Evolutionary conservation across 2,797 vertebrate species (phyloP), one percentile per base, ranked within the genome.

Genomic region (Semotilus atromaculatus): DNA sequence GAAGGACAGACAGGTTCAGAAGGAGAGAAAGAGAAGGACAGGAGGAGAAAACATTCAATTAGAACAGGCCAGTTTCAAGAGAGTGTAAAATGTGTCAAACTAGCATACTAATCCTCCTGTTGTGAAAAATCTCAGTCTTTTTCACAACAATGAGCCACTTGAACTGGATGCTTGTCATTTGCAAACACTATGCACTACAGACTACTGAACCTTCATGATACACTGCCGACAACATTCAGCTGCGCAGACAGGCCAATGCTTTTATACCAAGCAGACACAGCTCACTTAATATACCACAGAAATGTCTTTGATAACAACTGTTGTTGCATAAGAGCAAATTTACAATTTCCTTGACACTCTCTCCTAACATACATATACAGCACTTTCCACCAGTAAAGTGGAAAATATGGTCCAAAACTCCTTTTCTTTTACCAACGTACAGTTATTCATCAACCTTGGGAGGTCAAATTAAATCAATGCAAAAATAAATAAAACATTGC

Each of bases 31-130:
- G 74, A 80, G 92, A 91, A 94, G 88, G 92, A 76, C 36, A 75
- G 78, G 88, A 92, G 92, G 90, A 94, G 90, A 94, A 91, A 92
- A 92, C 86, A 93, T 87, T 88, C 85, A 89, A 93, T 95, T 94
- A 96, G 92, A 95, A 88, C 90, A 92, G 88, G 81, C 86, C 82
- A 82, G 90, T 83, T 90, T 72, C 48, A 77, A 71, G 66, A 80
- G 66, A 58, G 36, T 79, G 75, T 38, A 79, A 82, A 86, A 64
- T 83, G 67, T 75, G 34, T 70, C 58, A 72, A 88, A 76, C 67
- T 62, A 78, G 72, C 68, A 88, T 73, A 26, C 64, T 68, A 68
- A 77, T 73, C 71, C 31, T 76, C 73, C 70, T 73, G 64, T 53
- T 82, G 85, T 58, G 76, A 19, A 66, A 48, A 60, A 40, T 68